Conservation (phyloP, 2,797 vertebrate genomes). For the Trachurus trachurus region DNA sequence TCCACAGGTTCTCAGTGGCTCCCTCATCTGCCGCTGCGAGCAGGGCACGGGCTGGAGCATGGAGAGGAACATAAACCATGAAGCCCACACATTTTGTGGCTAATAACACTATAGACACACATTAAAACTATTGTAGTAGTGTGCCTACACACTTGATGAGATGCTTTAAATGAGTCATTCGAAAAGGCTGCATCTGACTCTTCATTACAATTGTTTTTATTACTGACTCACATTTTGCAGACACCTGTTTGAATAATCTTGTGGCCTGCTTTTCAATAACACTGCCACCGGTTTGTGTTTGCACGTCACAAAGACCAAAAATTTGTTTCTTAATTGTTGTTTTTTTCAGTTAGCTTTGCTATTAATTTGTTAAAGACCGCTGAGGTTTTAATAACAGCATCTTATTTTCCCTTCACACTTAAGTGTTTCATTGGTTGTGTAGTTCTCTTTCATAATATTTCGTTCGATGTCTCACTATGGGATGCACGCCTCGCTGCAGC, state of each 20-base stretch:
- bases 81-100: constrained; percentile 70
- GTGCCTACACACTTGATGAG: constrained; percentile 73
- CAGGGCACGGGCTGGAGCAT: constrained; percentile 50
- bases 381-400: constrained; percentile 14
- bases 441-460: too few species aligned
- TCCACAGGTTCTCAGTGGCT: constrained; percentile 52
- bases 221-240: constrained; percentile 56
- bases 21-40: constrained; percentile 44
- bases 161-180: constrained; percentile 77
- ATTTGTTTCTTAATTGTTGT: neutral
- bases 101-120: constrained; percentile 57
- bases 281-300: constrained; percentile 41
- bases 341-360: neutral
- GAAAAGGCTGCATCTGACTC: constrained; percentile 57
- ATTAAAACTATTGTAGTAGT: constrained; percentile 62
- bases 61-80: constrained; percentile 61
- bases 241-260: constrained; percentile 59
- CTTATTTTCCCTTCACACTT: neutral
- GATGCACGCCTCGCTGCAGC: too few species aligned
- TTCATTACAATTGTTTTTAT: constrained; percentile 60
- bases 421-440: neutral
- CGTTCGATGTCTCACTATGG: too few species aligned
- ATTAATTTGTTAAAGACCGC: constrained; percentile 1
- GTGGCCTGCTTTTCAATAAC: constrained; percentile 41
- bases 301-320: constrained; percentile 17